These are phyloP conservation scores for Sthenelais limicola DNA, from an alignment of 2,888 invertebrate genomes.

Conservation along the genomic window DNA sequence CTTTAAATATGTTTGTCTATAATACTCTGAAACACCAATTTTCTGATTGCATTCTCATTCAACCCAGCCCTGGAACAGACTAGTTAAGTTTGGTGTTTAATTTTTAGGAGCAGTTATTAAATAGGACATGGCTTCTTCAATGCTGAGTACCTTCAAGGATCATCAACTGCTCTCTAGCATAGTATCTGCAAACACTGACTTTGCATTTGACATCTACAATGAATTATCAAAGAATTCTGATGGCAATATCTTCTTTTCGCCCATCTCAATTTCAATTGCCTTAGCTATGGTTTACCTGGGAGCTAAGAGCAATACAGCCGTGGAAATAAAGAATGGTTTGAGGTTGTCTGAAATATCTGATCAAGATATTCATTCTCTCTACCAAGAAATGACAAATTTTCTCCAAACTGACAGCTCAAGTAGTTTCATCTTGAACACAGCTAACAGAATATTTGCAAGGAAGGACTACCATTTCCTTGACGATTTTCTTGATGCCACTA, in stretches of 20 bases:
- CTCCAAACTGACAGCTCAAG: not conserved
- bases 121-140: too few species aligned
- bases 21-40: too few species aligned
- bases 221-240: not conserved
- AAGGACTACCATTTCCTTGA: slow-evolving; percentile 37
- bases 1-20: too few species aligned
- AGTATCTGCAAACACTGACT: not conserved
- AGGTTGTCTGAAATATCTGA: not conserved
- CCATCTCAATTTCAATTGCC: slow-evolving; percentile 13
- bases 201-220: slow-evolving; percentile 17
- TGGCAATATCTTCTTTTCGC: slow-evolving; percentile 23
- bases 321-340: slow-evolving; percentile 7
- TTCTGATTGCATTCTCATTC: too few species aligned
- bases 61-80: too few species aligned
- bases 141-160: not conserved
- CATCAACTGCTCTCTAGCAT: not conserved
- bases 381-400: not conserved
- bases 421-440: slow-evolving; percentile 45
- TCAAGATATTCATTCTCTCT: slow-evolving; percentile 3
- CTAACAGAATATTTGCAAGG: slow-evolving; percentile 60
- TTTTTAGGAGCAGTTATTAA: too few species aligned
- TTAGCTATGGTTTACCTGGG: slow-evolving; percentile 17
- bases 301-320: not conserved
- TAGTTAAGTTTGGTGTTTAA: too few species aligned
- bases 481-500: slow-evolving; percentile 51